Conservation (phyloP, 1,140 invertebrate genomes). For the Himalopsyche phryganea region DNA sequence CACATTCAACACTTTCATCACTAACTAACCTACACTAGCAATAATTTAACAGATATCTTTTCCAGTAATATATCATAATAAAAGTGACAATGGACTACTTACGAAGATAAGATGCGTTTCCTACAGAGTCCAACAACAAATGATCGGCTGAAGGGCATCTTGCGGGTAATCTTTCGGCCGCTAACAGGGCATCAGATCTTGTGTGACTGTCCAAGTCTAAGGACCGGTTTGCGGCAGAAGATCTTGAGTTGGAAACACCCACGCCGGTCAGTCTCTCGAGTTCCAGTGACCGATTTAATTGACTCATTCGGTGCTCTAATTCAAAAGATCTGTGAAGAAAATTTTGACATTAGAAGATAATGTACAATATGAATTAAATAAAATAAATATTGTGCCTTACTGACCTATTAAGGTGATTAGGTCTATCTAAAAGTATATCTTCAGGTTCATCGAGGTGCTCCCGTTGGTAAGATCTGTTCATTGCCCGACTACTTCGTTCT, state of each 20-base stretch:
- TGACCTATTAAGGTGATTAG: constrained; percentile 27
- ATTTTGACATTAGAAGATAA: too few relatives aligned
- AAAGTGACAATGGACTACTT: too few relatives aligned
- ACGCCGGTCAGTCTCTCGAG: constrained; percentile 17
- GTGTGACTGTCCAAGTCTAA: constrained; percentile 44
- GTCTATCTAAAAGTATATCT: constrained; percentile 23
- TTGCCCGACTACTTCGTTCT: constrained; percentile 22
- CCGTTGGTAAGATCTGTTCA: constrained; percentile 30
- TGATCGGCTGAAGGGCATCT: constrained; percentile 47
- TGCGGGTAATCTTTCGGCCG: constrained; percentile 36
- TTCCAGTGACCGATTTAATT: constrained; percentile 28
- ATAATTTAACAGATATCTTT: too few relatives aligned
- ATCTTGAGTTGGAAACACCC: constrained; percentile 1
- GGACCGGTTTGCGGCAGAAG: constrained; percentile 35
- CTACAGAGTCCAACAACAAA: constrained; percentile 35
- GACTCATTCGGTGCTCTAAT: constrained; percentile 31
- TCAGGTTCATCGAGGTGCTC: constrained; percentile 32
- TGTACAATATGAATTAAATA: too few relatives aligned
- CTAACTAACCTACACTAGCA: too few relatives aligned
- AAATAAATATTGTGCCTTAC: too few relatives aligned
- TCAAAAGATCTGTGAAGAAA: constrained; percentile 25
- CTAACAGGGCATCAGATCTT: constrained; percentile 32
- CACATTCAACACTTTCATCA: too few relatives aligned
- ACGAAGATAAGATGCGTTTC: too few relatives aligned
- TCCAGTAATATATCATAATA: too few relatives aligned